phyloP scores from a whole-genome alignment of 92 coral and sea anemone species.

The Ricordea florida region DNA sequence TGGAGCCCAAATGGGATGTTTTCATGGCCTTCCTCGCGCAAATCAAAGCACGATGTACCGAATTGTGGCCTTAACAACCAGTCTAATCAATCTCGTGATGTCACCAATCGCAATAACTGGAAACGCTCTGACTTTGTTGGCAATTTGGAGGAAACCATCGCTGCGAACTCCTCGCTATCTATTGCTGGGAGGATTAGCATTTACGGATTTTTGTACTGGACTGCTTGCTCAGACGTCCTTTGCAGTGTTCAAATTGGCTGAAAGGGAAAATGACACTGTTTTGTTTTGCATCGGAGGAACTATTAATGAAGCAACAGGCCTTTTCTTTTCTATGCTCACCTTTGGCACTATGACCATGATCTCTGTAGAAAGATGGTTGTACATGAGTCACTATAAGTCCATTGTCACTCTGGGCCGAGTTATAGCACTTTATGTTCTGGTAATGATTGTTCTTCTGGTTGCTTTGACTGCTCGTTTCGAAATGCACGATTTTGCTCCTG shows the following conservation, averaged over 20 bases:
- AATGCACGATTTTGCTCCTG: neutral
- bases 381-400: constrained; percentile 11
- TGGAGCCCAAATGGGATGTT: too few species aligned
- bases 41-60: neutral
- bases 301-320: neutral
- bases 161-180: neutral
- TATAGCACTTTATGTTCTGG: too few species aligned
- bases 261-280: neutral
- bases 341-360: neutral
- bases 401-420: neutral
- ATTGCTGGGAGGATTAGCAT: neutral
- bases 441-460: too few species aligned
- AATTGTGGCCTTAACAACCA: neutral
- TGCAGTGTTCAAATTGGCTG: neutral
- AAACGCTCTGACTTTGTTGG: neutral
- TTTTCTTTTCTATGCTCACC: neutral
- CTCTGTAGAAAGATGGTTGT: constrained; percentile 22
- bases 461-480: neutral
- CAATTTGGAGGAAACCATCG: neutral
- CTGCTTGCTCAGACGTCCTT: neutral
- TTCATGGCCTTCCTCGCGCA: neutral
- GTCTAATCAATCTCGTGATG: neutral
- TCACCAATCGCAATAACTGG: neutral
- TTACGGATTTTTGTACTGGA: neutral
- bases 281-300: neutral